Evolutionary conservation across 2,797 vertebrate genomes (phyloP), one percentile per base, ranked within the genome.

Genomic region (Gastrophryne carolinensis): DNA sequence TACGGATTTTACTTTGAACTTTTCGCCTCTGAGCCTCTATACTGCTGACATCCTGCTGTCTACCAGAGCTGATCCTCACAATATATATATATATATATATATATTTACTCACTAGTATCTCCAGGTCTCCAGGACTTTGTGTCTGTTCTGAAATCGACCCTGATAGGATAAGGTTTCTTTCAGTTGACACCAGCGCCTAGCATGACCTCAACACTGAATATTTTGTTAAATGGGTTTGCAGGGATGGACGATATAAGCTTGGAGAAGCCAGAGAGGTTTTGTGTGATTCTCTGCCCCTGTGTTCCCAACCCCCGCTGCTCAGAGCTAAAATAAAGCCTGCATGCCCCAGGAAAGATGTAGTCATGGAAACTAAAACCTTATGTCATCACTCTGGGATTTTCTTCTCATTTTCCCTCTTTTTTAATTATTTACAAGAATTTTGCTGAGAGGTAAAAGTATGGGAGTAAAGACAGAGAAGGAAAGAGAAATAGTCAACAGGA

Each of bases 351-450:
- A 80, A 82, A 62, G 53, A 75, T 4, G 83, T 88, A 86, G 57
- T 78, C 74, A 81, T 88, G 81, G 85, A 83, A 87, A 88, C 87
- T 76, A 79, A 84, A 80, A 81, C 79, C 53, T 77, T 77, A 67
- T 77, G 64, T 86, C 85, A 82, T 86, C 83, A 82, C 83, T 78
- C 39, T 60, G 86, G 81, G 81, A 82, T 3, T 86, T 81, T 87
- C 84, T 86, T 82, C 73, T 83, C 69, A 82, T 87, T 84, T 78
- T 83, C 74, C 78, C 79, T 87, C 69, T 80, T 77, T 86, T 83
- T 86, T 84, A 87, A 88, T 87, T 88, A 87, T 88, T 89, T 86
- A 86, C 85, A 84, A 83, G 73, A 77, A n/a, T 77, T 71, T 77
- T 19, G 60, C 60, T 77, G 50, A 71, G 70, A 72, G 57, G 74